These are phyloP conservation scores for Parthenolecanium corni DNA, from an alignment of 2,888 invertebrate genomes.

Conservation along the genomic window DNA sequence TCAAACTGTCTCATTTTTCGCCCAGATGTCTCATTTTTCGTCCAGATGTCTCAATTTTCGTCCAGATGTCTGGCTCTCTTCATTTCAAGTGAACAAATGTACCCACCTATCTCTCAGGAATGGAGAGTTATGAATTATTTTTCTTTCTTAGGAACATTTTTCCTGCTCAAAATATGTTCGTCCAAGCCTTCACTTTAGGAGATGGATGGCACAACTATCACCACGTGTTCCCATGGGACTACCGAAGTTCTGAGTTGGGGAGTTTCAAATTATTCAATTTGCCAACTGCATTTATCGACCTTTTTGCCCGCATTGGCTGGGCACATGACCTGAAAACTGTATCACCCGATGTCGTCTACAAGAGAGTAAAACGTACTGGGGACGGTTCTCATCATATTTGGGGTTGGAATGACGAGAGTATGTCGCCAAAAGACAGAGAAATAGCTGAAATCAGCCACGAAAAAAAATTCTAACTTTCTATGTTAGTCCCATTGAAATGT, in stretches of 20 bases:
- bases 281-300: constrained; percentile 65
- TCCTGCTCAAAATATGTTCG: constrained; percentile 33
- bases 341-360: constrained; percentile 54
- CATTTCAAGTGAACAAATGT: no score
- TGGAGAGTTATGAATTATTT: no score
- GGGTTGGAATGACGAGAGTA: constrained; percentile 35
- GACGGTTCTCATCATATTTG: constrained; percentile 32
- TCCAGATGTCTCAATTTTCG: no score
- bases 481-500: no score
- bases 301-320: constrained; percentile 71
- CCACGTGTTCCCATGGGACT: constrained; percentile 54
- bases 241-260: constrained; percentile 58
- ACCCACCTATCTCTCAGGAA: no score
- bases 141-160: constrained; percentile 32
- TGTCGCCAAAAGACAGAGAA: constrained; percentile 32
- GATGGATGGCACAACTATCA: constrained; percentile 38
- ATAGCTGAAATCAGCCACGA: constrained; percentile 28
- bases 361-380: constrained; percentile 59
- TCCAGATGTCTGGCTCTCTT: no score
- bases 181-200: constrained; percentile 33
- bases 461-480: no score
- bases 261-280: constrained; percentile 58
- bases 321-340: constrained; percentile 79
- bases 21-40: no score
- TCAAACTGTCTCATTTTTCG: no score